Evolutionary conservation across 2,797 vertebrate genomes (phyloP).

Genomic region (Xenopus petersii): DNA sequence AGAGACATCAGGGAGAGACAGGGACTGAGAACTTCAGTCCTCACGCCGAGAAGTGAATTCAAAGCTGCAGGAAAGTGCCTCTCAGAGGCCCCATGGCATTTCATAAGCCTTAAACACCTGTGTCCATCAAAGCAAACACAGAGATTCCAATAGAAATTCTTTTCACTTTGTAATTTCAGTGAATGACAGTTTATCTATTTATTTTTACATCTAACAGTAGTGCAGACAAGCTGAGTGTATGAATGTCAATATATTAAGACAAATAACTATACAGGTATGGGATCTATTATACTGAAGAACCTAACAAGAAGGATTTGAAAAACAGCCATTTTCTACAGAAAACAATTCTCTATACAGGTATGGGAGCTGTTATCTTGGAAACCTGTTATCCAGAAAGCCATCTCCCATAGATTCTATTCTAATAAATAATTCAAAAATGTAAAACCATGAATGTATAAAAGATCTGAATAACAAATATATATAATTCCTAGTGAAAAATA

Average conservation of each 20-base stretch:
- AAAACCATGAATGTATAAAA: too few relatives aligned
- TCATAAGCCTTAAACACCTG: constrained; percentile 73
- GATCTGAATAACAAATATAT: too few relatives aligned
- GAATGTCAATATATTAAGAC: constrained; percentile 73
- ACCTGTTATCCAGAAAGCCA: too few relatives aligned
- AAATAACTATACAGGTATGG: constrained; percentile 63
- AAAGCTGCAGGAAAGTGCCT: constrained; percentile 60
- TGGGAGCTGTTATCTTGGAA: too few relatives aligned
- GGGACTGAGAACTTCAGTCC: constrained; percentile 56
- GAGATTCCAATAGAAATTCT: constrained; percentile 68
- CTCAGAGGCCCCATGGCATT: constrained; percentile 63
- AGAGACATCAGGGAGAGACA: constrained; percentile 40
- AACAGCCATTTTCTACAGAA: too few relatives aligned
- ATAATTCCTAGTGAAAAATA: too few relatives aligned
- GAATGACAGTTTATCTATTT: constrained; percentile 85
- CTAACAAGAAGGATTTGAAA: too few relatives aligned
- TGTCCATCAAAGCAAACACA: constrained; percentile 71
- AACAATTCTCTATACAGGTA: too few relatives aligned
- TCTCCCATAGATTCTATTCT: too few relatives aligned
- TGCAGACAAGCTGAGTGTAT: constrained; percentile 72
- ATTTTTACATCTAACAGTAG: constrained; percentile 78
- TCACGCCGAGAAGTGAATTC: constrained; percentile 58
- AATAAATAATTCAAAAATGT: too few relatives aligned
- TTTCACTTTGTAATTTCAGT: constrained; percentile 79
- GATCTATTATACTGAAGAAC: constrained; percentile 23